Percentiles rank a stretch among this genome's conserved stretches.
Evolutionary conservation across 2,888 invertebrate species (phyloP).

Genomic region (Pomacea canaliculata): DNA sequence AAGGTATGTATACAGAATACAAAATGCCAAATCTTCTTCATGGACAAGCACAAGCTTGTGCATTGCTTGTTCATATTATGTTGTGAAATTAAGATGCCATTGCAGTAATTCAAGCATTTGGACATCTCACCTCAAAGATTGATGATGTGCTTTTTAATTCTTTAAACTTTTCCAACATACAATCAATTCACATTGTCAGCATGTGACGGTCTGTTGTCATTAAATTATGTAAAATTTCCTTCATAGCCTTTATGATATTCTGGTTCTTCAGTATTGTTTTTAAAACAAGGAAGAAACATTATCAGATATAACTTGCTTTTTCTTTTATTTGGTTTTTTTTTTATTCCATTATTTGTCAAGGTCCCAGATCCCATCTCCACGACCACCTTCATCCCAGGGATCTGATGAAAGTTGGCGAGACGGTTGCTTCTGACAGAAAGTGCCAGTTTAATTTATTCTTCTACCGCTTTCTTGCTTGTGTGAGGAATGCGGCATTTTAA

Average conservation of each 20-base stretch:
- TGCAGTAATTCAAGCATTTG: too few relatives aligned
- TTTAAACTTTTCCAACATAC: too few relatives aligned
- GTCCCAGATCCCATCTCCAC: conserved; percentile 43
- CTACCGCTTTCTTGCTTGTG: neutral
- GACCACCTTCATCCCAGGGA: conserved; percentile 29
- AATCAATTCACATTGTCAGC: neutral
- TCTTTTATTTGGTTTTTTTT: neutral
- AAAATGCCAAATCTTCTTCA: too few relatives aligned
- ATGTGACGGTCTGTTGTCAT: neutral
- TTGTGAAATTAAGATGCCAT: too few relatives aligned
- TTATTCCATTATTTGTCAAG: conserved; percentile 24
- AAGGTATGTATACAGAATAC: too few relatives aligned
- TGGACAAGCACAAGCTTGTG: too few relatives aligned
- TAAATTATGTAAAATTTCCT: neutral
- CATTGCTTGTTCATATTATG: too few relatives aligned
- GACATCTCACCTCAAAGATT: too few relatives aligned
- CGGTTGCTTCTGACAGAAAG: conserved; percentile 54
- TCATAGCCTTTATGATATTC: neutral
- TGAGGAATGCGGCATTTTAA: neutral
- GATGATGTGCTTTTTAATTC: too few relatives aligned
- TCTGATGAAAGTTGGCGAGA: conserved; percentile 64
- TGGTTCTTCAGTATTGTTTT: too few relatives aligned
- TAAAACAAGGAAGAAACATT: neutral
- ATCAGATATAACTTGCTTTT: neutral
- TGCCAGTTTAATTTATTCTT: neutral